Evolutionary conservation across 64 coral and sea anemone genomes (phyloP), one percentile per base, ranked within the genome.

Genomic region (Platygyra sinensis): DNA sequence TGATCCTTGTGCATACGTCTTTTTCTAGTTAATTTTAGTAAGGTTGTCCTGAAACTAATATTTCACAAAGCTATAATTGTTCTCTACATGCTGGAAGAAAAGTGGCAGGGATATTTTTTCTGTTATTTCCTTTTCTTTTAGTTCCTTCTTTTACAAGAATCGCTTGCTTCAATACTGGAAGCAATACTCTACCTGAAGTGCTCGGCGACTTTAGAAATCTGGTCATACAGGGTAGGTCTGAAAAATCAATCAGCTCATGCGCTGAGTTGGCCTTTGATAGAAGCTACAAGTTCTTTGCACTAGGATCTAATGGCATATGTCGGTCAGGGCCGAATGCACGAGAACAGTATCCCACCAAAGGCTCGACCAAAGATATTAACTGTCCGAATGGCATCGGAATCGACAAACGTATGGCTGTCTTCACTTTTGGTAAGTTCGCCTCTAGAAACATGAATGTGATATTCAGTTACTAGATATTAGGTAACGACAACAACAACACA

Each of bases 271-370:
- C 80, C 0, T 76, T 75, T 28, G 72, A 60, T 2, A 71, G 73
- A 52, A 64, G 72, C 9, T 91, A 73, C 71, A 91, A 39, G 52
- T 86, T 75, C 22, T 91, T 91, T 76, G 80, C 80, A 16, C 6
- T 91, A 9, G 89, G 80, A 18, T 30, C 65, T 31, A 84, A 91
- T 63, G 89, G 89, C 0, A 76, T 22, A 31, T 91, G 89, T 46
- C 82, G 73, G 11, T 88, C 67, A 18, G 54, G 73, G 8, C 36
- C 63, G 20, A 57, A 38, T 27, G 50, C 83, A 13, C 27, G 8
- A 1, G 17, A 59, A 2, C 55, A 80, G 25, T 80, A 80, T 20
- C 57, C 16, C 15, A 33, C 19, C 25, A 33, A 19, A 57, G 18
- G 25, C 10, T 13, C 29, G 3, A 57, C 25, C 24, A 80, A 33